Evolutionary conservation across 2,113 vertebrate genomes (phyloP).

Genomic region (Heterotis niloticus): DNA sequence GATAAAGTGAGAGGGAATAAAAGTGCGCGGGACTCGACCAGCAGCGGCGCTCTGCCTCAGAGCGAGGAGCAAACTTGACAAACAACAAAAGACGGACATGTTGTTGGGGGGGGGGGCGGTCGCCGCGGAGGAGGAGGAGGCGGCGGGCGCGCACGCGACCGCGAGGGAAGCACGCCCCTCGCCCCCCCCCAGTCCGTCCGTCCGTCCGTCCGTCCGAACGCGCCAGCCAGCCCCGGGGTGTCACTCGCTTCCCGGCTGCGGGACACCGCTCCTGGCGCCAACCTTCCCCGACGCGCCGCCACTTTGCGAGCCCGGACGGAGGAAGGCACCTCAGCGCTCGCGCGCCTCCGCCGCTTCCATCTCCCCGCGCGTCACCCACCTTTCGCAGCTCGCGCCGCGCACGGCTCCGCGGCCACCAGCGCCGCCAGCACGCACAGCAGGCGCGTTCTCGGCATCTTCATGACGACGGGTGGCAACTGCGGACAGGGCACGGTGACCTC

Average conservation of each 20-base stretch:
- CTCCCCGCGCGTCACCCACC: constrained; percentile 53
- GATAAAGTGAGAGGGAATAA: too few species aligned
- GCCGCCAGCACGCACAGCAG: constrained; percentile 51
- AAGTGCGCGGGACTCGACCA: too few species aligned
- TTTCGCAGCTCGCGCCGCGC: constrained; percentile 59
- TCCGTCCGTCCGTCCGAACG: too few species aligned
- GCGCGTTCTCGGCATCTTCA: constrained; percentile 60
- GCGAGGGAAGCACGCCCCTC: constrained; percentile 1
- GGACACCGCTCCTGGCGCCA: too few species aligned
- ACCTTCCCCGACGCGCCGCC: too few species aligned
- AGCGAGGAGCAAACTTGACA: too few species aligned
- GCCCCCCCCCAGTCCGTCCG: background rate
- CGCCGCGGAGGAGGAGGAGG: constrained; percentile 4
- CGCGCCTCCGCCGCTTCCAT: background rate
- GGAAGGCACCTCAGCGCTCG: background rate
- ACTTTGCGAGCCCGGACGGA: too few species aligned
- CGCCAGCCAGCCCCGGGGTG: too few species aligned
- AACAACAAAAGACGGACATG: too few species aligned
- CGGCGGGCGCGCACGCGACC: background rate
- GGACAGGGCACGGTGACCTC: constrained; percentile 41
- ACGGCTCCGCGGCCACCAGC: constrained; percentile 57
- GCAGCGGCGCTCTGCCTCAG: too few species aligned
- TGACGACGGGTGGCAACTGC: constrained; percentile 29
- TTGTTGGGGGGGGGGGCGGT: background rate
- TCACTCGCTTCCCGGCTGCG: too few species aligned